phyloP scores from a whole-genome alignment of 2,113 vertebrate species.

The Cephalopholis sonnerati region DNA sequence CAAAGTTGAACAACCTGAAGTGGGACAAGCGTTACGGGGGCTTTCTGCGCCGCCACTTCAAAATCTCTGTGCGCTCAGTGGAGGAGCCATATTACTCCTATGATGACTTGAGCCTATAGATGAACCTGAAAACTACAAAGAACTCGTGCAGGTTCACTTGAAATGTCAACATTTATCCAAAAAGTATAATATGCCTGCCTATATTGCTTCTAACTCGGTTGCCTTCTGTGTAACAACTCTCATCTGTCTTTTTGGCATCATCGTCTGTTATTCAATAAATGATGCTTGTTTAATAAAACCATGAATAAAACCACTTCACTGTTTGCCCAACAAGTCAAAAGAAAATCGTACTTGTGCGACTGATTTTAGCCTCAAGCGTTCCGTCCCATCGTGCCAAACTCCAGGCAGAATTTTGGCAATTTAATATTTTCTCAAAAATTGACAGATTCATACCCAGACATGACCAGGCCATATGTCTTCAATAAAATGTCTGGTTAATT shows the following conservation, averaged over 20 bases:
- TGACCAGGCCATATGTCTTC: background rate
- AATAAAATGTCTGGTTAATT: background rate
- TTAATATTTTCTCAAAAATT: background rate
- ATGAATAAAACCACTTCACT: conserved; percentile 54
- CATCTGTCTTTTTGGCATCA: conserved; percentile 64
- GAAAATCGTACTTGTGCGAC: conserved; percentile 12
- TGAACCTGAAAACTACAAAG: conserved; percentile 17
- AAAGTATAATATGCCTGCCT: conserved; percentile 49
- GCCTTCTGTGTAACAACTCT: conserved; percentile 46
- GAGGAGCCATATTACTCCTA: conserved; percentile 88
- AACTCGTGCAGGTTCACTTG: conserved; percentile 72
- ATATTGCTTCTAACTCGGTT: conserved; percentile 20
- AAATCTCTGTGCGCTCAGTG: conserved; percentile 89
- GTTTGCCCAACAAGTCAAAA: conserved; percentile 45
- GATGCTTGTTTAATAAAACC: conserved; percentile 82
- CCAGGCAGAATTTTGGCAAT: background rate
- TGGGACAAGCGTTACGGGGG: conserved; percentile 97
- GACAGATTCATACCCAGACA: too few species aligned
- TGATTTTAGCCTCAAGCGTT: background rate
- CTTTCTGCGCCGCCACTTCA: conserved; percentile 95
- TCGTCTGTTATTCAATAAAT: conserved; percentile 68
- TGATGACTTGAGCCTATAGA: conserved; percentile 86
- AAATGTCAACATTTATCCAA: conserved; percentile 46
- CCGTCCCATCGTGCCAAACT: background rate
- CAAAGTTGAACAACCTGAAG: conserved; percentile 94